A percentile compares a stretch with the other conserved stretches of the same genome.
Conservation (phyloP, 2,113 vertebrate species). For the Ptilorrhoa leucosticta region DNA sequence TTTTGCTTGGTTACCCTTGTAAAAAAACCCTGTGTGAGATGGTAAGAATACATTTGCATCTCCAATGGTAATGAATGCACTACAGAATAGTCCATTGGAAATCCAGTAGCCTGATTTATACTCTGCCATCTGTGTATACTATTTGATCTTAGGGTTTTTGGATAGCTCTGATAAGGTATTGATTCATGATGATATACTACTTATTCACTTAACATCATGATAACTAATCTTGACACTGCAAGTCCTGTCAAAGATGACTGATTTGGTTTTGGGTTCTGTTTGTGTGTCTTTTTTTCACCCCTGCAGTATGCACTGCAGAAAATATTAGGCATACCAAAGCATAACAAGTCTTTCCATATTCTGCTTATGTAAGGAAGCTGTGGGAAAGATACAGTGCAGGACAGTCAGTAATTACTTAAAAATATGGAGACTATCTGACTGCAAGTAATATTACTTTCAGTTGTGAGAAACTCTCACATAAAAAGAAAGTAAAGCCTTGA, state of each 20-base stretch:
- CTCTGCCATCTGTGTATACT: background rate
- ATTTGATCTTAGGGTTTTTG: background rate
- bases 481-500: background rate
- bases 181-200: background rate
- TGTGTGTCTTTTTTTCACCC: background rate
- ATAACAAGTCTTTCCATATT: background rate
- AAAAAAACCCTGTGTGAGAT: background rate
- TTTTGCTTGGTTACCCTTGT: background rate
- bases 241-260: background rate
- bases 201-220: background rate
- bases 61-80: background rate
- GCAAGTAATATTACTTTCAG: background rate
- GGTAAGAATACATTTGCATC: background rate
- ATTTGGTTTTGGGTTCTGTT: background rate
- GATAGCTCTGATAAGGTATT: slow-evolving; percentile 9
- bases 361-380: background rate
- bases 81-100: background rate
- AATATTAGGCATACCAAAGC: background rate
- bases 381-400: background rate
- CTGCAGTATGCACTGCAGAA: background rate
- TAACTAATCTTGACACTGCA: background rate
- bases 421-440: background rate
- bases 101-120: background rate
- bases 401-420: slow-evolving; percentile 21
- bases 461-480: background rate